Evolutionary conservation across 2,888 invertebrate species (phyloP).

Genomic region (Monochamus alternatus): DNA sequence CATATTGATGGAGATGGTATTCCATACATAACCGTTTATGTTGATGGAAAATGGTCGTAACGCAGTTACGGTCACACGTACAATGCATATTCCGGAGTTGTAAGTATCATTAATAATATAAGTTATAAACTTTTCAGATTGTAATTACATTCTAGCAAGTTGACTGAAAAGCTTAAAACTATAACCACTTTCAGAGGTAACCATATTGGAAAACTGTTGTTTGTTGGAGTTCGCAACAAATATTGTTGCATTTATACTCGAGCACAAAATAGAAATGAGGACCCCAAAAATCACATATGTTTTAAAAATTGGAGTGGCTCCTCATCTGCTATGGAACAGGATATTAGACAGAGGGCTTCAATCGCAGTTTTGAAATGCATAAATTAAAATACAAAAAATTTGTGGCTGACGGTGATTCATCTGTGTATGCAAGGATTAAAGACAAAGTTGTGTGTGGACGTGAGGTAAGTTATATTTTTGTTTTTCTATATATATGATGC

Average conservation of each 20-base stretch:
- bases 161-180: no score
- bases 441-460: background rate
- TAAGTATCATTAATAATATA: conserved; percentile 16
- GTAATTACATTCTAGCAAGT: no score
- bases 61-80: conserved; percentile 49
- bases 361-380: background rate
- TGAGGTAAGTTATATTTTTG: no score
- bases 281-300: conserved; percentile 6
- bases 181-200: no score
- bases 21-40: conserved; percentile 53
- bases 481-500: no score
- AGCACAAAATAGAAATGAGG: background rate
- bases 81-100: conserved; percentile 61
- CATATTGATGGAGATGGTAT: conserved; percentile 50
- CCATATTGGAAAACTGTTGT: no score
- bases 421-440: background rate
- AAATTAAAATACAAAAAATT: conserved; percentile 5
- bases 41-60: conserved; percentile 58
- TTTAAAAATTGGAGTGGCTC: background rate
- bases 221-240: background rate
- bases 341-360: background rate
- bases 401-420: conserved; percentile 3
- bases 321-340: background rate
- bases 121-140: no score
- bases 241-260: background rate